Evolutionary conservation across 2,797 vertebrate species (phyloP).

Genomic region (Pseudomugil gertrudae): DNA sequence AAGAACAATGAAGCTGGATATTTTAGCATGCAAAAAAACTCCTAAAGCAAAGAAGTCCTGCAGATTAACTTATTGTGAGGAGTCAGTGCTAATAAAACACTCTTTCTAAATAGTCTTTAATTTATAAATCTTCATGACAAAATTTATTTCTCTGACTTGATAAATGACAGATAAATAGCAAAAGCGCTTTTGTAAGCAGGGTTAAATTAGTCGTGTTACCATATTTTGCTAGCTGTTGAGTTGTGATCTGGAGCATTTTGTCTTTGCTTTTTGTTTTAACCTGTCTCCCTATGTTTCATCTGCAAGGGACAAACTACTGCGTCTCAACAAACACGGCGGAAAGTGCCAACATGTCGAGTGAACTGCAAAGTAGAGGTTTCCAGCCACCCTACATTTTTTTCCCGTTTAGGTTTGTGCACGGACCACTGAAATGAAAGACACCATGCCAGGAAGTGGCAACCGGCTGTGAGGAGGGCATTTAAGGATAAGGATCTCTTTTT

Average conservation of each 20-base stretch:
- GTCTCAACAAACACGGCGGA: constrained; percentile 52
- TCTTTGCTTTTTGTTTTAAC: constrained; percentile 25
- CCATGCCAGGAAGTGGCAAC: constrained; percentile 42
- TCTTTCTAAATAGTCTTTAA: neutral
- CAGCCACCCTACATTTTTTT: constrained; percentile 57
- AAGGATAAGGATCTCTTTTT: constrained; percentile 58
- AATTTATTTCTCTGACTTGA: neutral
- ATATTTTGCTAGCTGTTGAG: no score
- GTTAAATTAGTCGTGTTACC: no score
- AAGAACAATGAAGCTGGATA: neutral
- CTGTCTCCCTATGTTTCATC: constrained; percentile 41
- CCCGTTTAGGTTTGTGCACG: constrained; percentile 30
- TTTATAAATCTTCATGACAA: neutral
- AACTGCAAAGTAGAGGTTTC: constrained; percentile 60
- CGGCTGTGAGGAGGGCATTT: constrained; percentile 32
- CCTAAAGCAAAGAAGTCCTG: neutral
- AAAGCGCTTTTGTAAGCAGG: neutral
- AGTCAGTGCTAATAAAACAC: neutral
- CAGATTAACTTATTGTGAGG: neutral
- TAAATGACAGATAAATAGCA: neutral
- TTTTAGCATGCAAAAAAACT: neutral
- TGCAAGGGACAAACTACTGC: constrained; percentile 52
- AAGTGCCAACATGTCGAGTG: constrained; percentile 52
- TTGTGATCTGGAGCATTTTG: constrained; percentile 31
- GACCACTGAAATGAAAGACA: constrained; percentile 31